phyloP scores from a whole-genome alignment of 2,113 vertebrate species.

The Echinops telfairi region DNA sequence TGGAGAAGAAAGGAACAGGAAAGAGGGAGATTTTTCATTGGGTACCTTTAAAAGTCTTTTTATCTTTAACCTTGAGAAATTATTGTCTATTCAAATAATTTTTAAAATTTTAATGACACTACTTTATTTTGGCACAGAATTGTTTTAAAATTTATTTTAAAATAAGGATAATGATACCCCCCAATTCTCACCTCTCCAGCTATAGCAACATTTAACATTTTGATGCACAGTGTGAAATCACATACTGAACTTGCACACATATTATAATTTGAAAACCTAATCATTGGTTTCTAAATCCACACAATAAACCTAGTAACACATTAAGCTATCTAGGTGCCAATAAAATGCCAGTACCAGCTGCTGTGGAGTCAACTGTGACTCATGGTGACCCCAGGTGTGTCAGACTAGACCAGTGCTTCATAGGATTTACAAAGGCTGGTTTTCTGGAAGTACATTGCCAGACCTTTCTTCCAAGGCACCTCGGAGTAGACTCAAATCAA shows the following conservation, averaged over 20 bases:
- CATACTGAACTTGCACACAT: background rate
- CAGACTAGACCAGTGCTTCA: background rate
- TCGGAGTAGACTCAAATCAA: background rate
- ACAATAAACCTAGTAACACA: slow-evolving; percentile 7
- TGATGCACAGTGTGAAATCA: background rate
- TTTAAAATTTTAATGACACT: background rate
- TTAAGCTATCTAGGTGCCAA: slow-evolving; percentile 27
- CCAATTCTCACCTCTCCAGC: background rate
- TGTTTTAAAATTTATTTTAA: background rate
- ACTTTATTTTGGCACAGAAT: slow-evolving; percentile 2
- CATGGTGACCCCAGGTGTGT: background rate
- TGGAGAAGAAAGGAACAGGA: too few relatives aligned
- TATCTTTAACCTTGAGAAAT: slow-evolving; percentile 1
- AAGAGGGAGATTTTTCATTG: too few relatives aligned
- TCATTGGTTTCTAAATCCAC: background rate
- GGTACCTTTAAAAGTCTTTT: background rate
- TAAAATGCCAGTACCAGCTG: background rate
- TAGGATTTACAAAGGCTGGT: background rate
- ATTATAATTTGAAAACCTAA: background rate
- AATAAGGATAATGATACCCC: background rate
- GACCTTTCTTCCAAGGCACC: background rate
- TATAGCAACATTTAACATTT: background rate
- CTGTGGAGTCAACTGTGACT: background rate
- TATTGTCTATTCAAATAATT: background rate
- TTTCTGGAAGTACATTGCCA: background rate